Conservation (phyloP, 2,888 invertebrate genomes). For the Aphrophora alni region DNA sequence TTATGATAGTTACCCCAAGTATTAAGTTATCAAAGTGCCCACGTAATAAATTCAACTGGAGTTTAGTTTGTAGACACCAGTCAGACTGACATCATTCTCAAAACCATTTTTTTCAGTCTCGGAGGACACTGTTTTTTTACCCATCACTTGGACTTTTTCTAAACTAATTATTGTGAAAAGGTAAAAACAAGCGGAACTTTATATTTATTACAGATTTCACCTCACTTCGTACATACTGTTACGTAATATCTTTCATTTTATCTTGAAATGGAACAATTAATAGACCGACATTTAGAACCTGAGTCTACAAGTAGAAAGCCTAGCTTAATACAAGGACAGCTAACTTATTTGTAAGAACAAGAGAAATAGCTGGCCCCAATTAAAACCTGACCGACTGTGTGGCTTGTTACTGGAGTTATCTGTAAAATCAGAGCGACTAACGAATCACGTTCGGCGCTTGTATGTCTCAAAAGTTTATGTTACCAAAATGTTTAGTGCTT, state of each 20-base stretch:
- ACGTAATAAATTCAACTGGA: no score
- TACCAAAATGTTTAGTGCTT: not conserved
- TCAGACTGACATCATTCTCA: no score
- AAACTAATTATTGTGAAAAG: no score
- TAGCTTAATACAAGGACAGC: not conserved
- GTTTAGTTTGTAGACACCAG: no score
- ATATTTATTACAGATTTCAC: no score
- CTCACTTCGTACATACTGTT: no score
- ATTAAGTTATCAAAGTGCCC: no score
- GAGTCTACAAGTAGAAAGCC: not conserved
- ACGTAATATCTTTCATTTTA: not conserved
- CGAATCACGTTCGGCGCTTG: not conserved
- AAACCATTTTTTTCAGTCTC: no score
- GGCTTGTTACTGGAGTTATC: not conserved
- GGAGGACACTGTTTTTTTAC: no score
- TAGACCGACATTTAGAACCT: not conserved
- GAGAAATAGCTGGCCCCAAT: slow-evolving; percentile 7
- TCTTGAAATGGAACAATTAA: not conserved
- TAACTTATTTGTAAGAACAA: slow-evolving; percentile 1
- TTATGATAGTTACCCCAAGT: no score
- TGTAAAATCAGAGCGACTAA: not conserved
- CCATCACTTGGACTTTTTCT: no score
- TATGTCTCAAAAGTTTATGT: not conserved
- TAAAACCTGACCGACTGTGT: not conserved
- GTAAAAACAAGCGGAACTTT: no score